Conservation (phyloP, 2,113 vertebrate species). For the Strigops habroptila region DNA sequence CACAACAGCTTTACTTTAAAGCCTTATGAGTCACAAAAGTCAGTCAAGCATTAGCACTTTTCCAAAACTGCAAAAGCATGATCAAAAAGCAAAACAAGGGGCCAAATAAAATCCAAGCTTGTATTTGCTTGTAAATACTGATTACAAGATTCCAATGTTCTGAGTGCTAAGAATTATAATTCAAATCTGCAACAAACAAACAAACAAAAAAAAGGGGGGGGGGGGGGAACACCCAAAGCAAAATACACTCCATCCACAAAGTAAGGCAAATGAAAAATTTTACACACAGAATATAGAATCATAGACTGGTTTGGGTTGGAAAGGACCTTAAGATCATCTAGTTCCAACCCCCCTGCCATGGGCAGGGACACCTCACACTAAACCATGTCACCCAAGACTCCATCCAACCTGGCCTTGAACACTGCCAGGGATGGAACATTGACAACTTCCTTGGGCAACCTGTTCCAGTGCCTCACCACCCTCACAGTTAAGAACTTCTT, state of each 20-base stretch:
- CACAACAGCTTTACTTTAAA: neutral
- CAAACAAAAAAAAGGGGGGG: no score
- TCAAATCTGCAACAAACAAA: neutral
- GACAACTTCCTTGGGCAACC: no score
- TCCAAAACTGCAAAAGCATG: neutral
- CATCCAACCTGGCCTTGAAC: no score
- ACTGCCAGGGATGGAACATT: no score
- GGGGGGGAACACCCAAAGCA: neutral
- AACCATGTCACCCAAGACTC: no score
- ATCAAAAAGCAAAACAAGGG: neutral
- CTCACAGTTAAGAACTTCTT: no score
- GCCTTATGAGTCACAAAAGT: neutral
- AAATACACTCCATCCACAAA: neutral
- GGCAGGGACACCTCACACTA: no score
- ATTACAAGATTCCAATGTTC: neutral
- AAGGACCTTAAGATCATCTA: no score
- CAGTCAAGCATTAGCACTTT: neutral
- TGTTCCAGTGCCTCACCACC: no score
- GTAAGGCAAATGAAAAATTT: neutral
- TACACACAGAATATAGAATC: neutral
- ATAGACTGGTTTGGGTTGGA: no score
- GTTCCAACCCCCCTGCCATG: no score
- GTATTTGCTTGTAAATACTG: neutral
- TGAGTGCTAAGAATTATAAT: neutral
- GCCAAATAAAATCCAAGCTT: neutral